Evolutionary conservation across 1,140 invertebrate species (phyloP), one percentile per base, ranked within the genome.

Genomic region (Drosophila guanche): DNA sequence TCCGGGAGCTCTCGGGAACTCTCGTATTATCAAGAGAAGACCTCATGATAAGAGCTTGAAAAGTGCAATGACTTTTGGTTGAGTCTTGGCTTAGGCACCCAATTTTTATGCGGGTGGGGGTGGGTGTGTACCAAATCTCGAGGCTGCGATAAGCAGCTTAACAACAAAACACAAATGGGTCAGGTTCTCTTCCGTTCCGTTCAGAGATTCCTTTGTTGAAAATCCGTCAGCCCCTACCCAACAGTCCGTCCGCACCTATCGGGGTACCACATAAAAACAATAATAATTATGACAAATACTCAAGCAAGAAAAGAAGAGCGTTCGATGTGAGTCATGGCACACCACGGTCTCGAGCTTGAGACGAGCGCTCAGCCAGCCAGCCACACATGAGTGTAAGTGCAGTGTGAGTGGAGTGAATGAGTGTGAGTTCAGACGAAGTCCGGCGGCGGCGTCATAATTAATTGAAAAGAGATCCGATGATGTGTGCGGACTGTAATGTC

Each of bases 371-470:
- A 14, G 41, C 29, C 50, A 48, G 55, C 85, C 80, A 86, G 54
- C 86, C 83, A 86, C 54, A 42, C 48, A 54, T 45, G 29, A 48
- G 57, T 62, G 40, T 60, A 29, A 71, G 45, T 52, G 33, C 47
- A 71, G 45, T 52, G 33, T 50, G 27, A 54, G 73, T 73, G 40
- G 59, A 42, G 46, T 57, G 33, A 29, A 27, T 73, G 54, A 42
- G 23, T 47, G 14, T 55, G 67, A 73, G 29, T 72, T 56, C 48
- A 58, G 40, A 33, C 48, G 8, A 51, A 52, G 43, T 55, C 47
- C 46, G 63, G 59, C 62, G 66, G 62, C 75, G 60, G 75, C 71
- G 78, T 72, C 83, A 73, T 88, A 76, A 88, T 83, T 72, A 88
- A 88, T 83, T 88, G 78, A 66, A 84, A 76, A 75, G 22, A 46